phyloP scores from a whole-genome alignment of 1,140 invertebrate genomes.

The Aricia agestis region DNA sequence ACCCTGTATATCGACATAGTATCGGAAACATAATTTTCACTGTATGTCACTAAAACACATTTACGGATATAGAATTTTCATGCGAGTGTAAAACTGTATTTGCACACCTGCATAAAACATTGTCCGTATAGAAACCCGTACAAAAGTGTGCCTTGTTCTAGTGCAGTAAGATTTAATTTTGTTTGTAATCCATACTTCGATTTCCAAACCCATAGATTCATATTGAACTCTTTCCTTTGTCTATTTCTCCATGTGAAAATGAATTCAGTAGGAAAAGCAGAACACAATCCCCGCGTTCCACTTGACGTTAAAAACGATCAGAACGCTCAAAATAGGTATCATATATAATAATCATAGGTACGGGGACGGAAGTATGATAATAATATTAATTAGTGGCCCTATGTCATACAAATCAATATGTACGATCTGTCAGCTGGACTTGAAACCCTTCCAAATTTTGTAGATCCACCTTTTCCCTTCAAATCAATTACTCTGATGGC shows the following conservation, averaged over 20 bases:
- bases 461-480: no score
- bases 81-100: conserved; percentile 23
- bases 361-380: no score
- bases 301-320: no score
- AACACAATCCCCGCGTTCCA: no score
- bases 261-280: conserved; percentile 26
- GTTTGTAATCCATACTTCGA: conserved; percentile 6
- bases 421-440: no score
- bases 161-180: conserved; percentile 13
- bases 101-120: conserved; percentile 4
- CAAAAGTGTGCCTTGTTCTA: not conserved
- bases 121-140: not conserved
- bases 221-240: conserved; percentile 36
- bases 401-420: no score
- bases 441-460: no score
- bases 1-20: conserved; percentile 38
- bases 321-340: no score
- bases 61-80: conserved; percentile 20
- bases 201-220: conserved; percentile 24
- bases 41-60: conserved; percentile 20
- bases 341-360: no score
- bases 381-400: no score
- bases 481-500: no score
- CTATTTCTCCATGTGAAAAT: conserved; percentile 35
- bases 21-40: conserved; percentile 6